phyloP scores from a whole-genome alignment of 2,888 invertebrate species.

The Cantharis flavilabris region DNA sequence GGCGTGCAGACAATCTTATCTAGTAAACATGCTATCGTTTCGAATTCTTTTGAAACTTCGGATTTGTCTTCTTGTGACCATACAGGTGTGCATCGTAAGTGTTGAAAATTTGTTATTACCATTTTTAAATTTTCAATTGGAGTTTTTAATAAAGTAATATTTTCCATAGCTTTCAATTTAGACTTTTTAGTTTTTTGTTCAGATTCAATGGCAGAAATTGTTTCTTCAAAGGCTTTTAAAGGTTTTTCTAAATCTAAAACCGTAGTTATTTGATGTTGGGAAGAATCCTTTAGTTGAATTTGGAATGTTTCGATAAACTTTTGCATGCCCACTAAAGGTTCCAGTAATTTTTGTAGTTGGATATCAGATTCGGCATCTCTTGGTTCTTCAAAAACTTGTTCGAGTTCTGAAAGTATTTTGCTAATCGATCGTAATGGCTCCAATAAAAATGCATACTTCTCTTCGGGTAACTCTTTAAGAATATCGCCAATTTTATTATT shows the following conservation, averaged over 20 bases:
- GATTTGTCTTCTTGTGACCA: constrained; percentile 20
- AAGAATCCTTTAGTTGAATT: not conserved
- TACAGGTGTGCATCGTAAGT: constrained; percentile 5
- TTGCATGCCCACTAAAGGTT: not conserved
- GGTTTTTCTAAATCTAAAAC: not conserved
- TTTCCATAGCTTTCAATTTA: constrained; percentile 10
- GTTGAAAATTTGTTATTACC: constrained; percentile 16
- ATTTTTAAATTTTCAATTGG: constrained; percentile 25
- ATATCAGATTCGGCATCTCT: not conserved
- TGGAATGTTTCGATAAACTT: not conserved
- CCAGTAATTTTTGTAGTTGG: not conserved
- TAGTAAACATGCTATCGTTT: constrained; percentile 10
- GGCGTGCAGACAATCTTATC: not conserved
- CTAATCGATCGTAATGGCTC: not conserved
- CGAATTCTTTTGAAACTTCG: constrained; percentile 29
- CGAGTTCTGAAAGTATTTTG: not conserved
- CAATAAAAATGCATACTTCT: not conserved
- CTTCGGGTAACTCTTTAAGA: not conserved
- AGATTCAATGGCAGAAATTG: not conserved
- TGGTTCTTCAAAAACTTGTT: not conserved
- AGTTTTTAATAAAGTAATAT: not conserved
- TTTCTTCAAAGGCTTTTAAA: constrained; percentile 1
- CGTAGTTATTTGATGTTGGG: not conserved
- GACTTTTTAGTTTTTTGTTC: not conserved
- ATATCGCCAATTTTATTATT: not conserved